phyloP scores from a whole-genome alignment of 2,888 invertebrate genomes.

The Clanis bilineata region DNA sequence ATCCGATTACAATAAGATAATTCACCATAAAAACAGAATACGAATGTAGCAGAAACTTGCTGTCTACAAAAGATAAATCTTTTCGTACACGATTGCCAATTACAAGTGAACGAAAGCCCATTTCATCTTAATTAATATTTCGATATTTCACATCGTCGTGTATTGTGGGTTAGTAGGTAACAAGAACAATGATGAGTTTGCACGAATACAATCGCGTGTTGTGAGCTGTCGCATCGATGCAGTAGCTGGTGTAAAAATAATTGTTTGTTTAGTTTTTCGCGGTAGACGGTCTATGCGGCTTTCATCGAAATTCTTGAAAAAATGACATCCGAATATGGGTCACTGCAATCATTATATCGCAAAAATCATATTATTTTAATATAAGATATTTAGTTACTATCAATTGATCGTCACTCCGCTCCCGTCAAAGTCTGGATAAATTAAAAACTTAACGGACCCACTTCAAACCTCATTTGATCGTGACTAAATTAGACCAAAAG shows the following conservation, averaged over 20 bases:
- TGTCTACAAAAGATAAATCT: background rate
- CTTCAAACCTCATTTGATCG: no score
- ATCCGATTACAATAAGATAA: background rate
- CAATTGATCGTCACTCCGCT: no score
- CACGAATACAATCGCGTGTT: constrained; percentile 12
- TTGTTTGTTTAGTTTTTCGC: constrained; percentile 13
- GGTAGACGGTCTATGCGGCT: constrained; percentile 23
- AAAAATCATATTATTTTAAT: background rate
- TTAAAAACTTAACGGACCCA: no score
- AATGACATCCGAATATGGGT: background rate
- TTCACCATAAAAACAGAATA: background rate
- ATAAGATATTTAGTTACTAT: no score
- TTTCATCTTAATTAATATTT: constrained; percentile 1
- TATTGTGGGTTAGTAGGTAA: constrained; percentile 15
- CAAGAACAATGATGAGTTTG: constrained; percentile 14
- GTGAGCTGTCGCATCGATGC: background rate
- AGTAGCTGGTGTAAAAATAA: constrained; percentile 1
- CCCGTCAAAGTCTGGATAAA: background rate
- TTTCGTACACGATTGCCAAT: background rate
- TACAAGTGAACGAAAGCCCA: constrained; percentile 8
- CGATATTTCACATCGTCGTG: constrained; percentile 9
- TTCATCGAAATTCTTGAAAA: constrained; percentile 27
- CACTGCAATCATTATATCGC: background rate
- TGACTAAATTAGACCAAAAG: no score
- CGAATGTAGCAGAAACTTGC: background rate